phyloP scores from a whole-genome alignment of 2,888 invertebrate species.

The Rhimphoctona megacephalus region DNA sequence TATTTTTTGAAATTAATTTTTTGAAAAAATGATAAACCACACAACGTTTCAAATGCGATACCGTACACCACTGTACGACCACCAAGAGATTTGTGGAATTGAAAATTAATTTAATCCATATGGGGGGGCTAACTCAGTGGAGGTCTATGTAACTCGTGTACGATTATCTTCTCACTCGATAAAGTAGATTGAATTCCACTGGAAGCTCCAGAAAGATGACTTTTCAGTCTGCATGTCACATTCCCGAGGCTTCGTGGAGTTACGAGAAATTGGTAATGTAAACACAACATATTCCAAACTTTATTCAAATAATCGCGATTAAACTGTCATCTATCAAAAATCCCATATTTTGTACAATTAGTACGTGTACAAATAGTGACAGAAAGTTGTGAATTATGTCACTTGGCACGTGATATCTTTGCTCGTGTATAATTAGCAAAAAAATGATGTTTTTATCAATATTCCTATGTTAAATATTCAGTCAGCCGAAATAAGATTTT shows the following conservation, averaged over 20 bases:
- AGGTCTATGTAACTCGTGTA: too few species aligned
- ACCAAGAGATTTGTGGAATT: too few species aligned
- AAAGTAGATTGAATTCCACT: slow-evolving; percentile 20
- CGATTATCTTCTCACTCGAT: not conserved
- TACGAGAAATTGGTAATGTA: slow-evolving; percentile 37
- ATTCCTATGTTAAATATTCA: not conserved
- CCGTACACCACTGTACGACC: too few species aligned
- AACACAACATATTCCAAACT: slow-evolving; percentile 15
- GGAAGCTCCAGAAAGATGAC: slow-evolving; percentile 31
- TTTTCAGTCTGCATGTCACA: slow-evolving; percentile 8
- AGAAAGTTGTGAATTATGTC: not conserved
- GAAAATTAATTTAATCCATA: too few species aligned
- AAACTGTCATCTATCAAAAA: slow-evolving; percentile 2
- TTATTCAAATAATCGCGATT: slow-evolving; percentile 6
- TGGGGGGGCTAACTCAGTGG: too few species aligned
- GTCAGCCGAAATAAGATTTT: not conserved
- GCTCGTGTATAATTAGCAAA: not conserved
- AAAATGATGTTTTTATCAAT: not conserved
- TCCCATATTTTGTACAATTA: not conserved
- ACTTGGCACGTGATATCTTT: not conserved
- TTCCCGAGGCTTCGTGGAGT: not conserved
- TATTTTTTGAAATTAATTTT: too few species aligned
- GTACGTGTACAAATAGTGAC: not conserved
- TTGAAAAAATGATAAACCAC: too few species aligned
- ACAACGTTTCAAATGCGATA: too few species aligned